These are phyloP conservation scores for Bactericera cockerelli DNA, from an alignment of 1,140 invertebrate genomes.

Conservation along the genomic window DNA sequence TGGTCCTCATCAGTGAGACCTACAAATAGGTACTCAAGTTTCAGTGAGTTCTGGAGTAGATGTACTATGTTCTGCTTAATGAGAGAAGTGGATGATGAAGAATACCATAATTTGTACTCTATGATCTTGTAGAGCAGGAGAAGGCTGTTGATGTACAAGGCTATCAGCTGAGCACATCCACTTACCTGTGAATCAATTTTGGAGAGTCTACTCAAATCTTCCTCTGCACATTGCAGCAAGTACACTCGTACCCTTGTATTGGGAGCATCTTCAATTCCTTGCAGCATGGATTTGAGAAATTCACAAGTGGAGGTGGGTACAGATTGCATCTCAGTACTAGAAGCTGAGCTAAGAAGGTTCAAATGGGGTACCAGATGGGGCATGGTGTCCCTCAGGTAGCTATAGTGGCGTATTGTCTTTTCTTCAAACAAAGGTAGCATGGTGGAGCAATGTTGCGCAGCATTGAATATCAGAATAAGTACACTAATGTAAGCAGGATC, in stretches of 20 bases:
- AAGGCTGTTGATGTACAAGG: slow-evolving; percentile 54
- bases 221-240: slow-evolving; percentile 50
- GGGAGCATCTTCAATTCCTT: slow-evolving; percentile 48
- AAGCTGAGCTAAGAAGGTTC: slow-evolving; percentile 12
- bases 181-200: slow-evolving; percentile 68
- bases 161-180: slow-evolving; percentile 55
- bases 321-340: slow-evolving; percentile 14
- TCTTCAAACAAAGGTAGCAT: slow-evolving; percentile 85
- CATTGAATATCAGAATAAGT: slow-evolving; percentile 87
- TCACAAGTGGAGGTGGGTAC: slow-evolving; percentile 29
- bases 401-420: slow-evolving; percentile 82
- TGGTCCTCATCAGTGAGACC: slow-evolving; percentile 56
- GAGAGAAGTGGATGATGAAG: slow-evolving; percentile 32
- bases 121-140: slow-evolving; percentile 33
- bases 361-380: slow-evolving; percentile 43
- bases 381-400: slow-evolving; percentile 85
- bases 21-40: slow-evolving; percentile 67
- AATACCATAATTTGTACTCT: slow-evolving; percentile 31
- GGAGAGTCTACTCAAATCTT: slow-evolving; percentile 55
- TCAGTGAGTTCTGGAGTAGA: slow-evolving; percentile 54
- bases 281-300: slow-evolving; percentile 54
- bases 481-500: slow-evolving; percentile 86
- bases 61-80: slow-evolving; percentile 40
- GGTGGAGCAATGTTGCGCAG: slow-evolving; percentile 72
- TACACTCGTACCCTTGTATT: slow-evolving; percentile 41